phyloP scores from a whole-genome alignment of 2,888 invertebrate genomes.

The Phaedon cochleariae region DNA sequence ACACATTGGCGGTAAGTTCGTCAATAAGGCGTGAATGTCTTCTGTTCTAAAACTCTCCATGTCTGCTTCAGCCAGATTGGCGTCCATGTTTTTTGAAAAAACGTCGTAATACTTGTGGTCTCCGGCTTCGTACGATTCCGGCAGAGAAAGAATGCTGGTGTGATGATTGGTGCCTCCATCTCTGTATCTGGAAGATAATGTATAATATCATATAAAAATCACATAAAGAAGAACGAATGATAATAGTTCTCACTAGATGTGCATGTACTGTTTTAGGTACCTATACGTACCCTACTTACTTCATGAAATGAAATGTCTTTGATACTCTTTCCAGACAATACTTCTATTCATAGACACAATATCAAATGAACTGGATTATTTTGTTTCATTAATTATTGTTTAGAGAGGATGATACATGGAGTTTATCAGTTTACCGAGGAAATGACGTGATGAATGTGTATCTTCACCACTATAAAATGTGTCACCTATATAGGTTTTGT shows the following conservation, averaged over 20 bases:
- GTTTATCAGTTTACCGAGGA: not conserved
- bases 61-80: slow-evolving; percentile 92
- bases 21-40: slow-evolving; percentile 87
- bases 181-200: slow-evolving; percentile 69
- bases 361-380: too few species aligned
- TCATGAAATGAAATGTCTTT: too few species aligned
- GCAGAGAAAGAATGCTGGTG: slow-evolving; percentile 81
- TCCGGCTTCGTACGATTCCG: slow-evolving; percentile 78
- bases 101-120: slow-evolving; percentile 80
- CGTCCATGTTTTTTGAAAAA: slow-evolving; percentile 87
- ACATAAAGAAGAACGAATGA: too few species aligned
- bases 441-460: not conserved
- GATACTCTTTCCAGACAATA: too few species aligned
- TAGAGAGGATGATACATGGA: too few species aligned
- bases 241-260: too few species aligned
- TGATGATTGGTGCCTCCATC: slow-evolving; percentile 79
- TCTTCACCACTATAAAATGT: not conserved
- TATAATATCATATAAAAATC: not conserved
- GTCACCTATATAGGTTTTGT: not conserved
- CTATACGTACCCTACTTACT: too few species aligned
- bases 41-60: slow-evolving; percentile 94
- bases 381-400: too few species aligned
- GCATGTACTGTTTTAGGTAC: too few species aligned
- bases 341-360: too few species aligned
- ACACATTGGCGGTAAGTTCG: slow-evolving; percentile 77